Evolutionary conservation across 2,888 invertebrate genomes (phyloP), one percentile per base, ranked within the genome.

Genomic region (Acleris sparsana): DNA sequence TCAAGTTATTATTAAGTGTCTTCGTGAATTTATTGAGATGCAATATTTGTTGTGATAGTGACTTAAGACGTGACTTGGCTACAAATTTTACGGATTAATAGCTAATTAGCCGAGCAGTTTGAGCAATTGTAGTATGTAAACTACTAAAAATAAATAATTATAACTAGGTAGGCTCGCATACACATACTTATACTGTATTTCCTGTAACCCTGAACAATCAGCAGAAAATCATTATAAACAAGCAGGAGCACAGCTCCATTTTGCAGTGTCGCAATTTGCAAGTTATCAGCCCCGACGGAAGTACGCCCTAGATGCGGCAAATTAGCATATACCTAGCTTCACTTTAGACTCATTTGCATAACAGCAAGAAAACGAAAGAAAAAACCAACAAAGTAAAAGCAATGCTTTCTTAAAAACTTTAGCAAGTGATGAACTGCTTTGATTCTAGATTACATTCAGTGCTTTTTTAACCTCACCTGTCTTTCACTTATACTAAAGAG

Each of bases 281-380:
- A 81, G 77, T 78, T 89, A 87, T 89, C 88, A 80, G 78, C 69
- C 82, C 80, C 79, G 72, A 75, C 85, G 89, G 89, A 89, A 86
- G 80, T 76, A 76, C 78, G 89, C 72, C 85, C 89, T 84, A 89
- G 81, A 86, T 90, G 78, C 71, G 75, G 75, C 73, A 70, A 82
- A 85, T 86, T 83, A 79, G 74, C 83, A 82, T 82, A 80, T 67
- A 58, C 67, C 63, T 69, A 61, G 25, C 55, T 43, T 52, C 59
- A 59, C 61, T 63, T 56, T 52, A 51, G 43, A 29, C 16, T 63
- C n/a, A 46, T 60, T 60, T 61, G 60, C 61, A 52, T 57, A 60
- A 17, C 64, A 53, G 51, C 60, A 13, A 16, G 53, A 39, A 20
- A 29, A 20, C 55, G 33, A 44, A 65, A 60, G 20, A 55, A 29